Conservation (phyloP, 2,113 vertebrate species). For the Caretta caretta region DNA sequence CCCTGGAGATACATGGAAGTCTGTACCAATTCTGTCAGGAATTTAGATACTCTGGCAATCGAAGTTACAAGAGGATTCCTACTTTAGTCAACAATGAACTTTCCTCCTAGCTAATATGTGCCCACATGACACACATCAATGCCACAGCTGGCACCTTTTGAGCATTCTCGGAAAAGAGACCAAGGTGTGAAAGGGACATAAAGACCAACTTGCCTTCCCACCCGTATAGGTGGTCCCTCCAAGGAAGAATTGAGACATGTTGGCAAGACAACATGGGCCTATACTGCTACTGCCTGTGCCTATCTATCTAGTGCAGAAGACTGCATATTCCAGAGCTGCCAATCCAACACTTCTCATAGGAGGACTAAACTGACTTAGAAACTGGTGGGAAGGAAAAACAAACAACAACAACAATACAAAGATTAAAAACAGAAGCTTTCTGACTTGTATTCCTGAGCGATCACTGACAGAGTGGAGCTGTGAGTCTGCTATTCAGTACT, state of each 20-base stretch:
- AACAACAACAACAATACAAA: neutral
- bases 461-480: neutral
- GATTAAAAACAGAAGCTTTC: neutral
- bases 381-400: neutral
- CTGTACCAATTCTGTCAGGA: neutral
- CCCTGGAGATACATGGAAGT: neutral
- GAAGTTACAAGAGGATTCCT: neutral
- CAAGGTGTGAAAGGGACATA: rapidly evolving
- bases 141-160: neutral
- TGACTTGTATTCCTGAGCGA: rapidly evolving
- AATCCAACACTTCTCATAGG: neutral
- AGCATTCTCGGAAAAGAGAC: neutral
- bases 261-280: neutral
- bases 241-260: rapidly evolving
- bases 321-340: neutral
- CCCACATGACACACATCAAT: neutral
- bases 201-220: neutral
- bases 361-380: neutral
- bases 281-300: neutral
- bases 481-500: neutral
- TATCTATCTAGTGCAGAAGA: neutral
- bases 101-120: neutral
- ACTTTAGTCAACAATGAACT: neutral
- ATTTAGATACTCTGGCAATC: neutral
- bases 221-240: neutral